Conservation (phyloP, 2,888 invertebrate species). For the Hedychridium roseum region DNA sequence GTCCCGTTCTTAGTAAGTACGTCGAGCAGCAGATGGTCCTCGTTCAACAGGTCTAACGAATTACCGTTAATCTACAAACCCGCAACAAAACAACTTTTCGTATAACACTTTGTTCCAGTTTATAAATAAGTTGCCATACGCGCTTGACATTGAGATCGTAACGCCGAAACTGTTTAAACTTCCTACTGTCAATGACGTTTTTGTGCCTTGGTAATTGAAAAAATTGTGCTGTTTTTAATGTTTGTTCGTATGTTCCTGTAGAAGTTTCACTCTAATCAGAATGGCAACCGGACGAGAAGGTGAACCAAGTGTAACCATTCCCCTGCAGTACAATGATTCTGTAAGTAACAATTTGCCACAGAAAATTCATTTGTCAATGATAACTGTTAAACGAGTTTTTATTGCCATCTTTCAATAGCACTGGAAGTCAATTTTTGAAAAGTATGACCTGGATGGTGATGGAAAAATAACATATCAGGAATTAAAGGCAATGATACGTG, state of each 20-base stretch:
- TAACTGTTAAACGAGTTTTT: not conserved
- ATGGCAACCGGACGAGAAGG: conserved; percentile 56
- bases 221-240: too few species aligned
- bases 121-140: too few species aligned
- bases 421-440: conserved; percentile 60
- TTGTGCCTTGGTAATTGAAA: too few species aligned
- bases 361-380: conserved; percentile 18
- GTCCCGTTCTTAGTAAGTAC: too few species aligned
- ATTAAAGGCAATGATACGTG: conserved; percentile 70
- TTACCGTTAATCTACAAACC: too few species aligned
- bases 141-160: too few species aligned
- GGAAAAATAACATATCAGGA: conserved; percentile 75
- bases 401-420: conserved; percentile 46
- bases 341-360: conserved; percentile 54
- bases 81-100: too few species aligned
- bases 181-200: too few species aligned
- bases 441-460: conserved; percentile 77
- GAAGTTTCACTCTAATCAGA: conserved; percentile 55
- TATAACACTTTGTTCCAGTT: too few species aligned
- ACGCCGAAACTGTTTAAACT: too few species aligned
- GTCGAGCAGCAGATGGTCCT: too few species aligned
- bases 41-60: too few species aligned
- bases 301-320: conserved; percentile 56
- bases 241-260: conserved; percentile 20
- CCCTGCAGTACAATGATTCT: conserved; percentile 56